A percentile compares a stretch with the other conserved stretches of the same genome.
Evolutionary conservation across 2,888 invertebrate species (phyloP).

Genomic region (Dilophus febrilis): DNA sequence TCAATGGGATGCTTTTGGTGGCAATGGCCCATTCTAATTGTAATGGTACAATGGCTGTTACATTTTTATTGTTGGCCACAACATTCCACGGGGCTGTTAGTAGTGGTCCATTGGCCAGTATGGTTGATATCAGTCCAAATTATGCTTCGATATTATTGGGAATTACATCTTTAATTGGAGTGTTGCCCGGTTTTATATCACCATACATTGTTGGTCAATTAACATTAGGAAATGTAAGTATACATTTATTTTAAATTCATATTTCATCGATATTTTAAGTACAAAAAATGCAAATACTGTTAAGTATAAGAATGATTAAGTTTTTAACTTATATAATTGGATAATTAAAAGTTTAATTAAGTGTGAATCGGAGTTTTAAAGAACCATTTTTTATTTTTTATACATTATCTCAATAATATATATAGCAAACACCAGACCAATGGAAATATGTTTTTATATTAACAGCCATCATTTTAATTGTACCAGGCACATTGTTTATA

Average conservation of each 20-base stretch:
- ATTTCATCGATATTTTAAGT: too few relatives aligned
- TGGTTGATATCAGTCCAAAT: constrained; percentile 1
- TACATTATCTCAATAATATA: too few relatives aligned
- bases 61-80: constrained; percentile 36
- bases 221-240: constrained; percentile 30
- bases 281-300: too few relatives aligned
- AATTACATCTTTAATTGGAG: constrained; percentile 31
- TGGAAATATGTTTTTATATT: constrained; percentile 45
- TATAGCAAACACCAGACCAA: constrained; percentile 39
- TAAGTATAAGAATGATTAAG: too few relatives aligned
- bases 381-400: too few relatives aligned
- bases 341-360: too few relatives aligned
- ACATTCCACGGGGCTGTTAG: constrained; percentile 36
- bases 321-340: too few relatives aligned
- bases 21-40: constrained; percentile 39
- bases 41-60: constrained; percentile 33
- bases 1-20: constrained; percentile 36
- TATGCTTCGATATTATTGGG: constrained; percentile 29
- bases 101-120: not conserved
- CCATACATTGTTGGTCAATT: constrained; percentile 36
- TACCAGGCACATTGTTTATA: too few relatives aligned
- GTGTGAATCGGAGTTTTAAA: too few relatives aligned
- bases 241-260: not conserved
- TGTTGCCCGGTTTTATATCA: constrained; percentile 34
- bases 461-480: constrained; percentile 19